A percentile compares a stretch with the other conserved stretches of the same genome.
Conservation (phyloP, 2,113 vertebrate genomes). For the Ailuropoda melanoleuca region DNA sequence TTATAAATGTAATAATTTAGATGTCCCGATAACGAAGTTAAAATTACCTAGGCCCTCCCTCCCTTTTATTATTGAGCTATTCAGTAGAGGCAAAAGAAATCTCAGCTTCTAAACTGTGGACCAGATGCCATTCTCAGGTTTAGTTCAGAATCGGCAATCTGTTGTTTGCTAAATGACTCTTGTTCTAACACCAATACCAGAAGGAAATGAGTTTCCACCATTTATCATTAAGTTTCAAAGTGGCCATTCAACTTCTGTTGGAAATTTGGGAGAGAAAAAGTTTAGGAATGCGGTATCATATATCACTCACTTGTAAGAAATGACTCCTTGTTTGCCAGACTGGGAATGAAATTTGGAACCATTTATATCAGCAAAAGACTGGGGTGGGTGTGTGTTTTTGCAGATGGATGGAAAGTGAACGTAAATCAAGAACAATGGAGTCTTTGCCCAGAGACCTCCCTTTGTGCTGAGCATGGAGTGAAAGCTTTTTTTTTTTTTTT, state of each 20-base stretch:
- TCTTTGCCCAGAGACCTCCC: neutral
- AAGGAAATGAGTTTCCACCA: constrained; percentile 24
- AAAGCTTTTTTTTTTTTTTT: neutral
- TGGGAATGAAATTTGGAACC: constrained; percentile 46
- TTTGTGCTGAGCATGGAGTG: neutral
- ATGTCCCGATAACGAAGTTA: neutral
- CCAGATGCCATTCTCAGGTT: constrained; percentile 64
- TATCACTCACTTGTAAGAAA: constrained; percentile 47
- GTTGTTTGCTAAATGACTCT: constrained; percentile 58
- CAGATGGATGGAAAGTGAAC: neutral
- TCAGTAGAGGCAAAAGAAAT: constrained; percentile 45
- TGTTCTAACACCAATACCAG: constrained; percentile 28
- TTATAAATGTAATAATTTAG: constrained; percentile 29
- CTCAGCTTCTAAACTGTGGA: constrained; percentile 43
- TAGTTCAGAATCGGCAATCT: constrained; percentile 37
- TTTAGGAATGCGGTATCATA: constrained; percentile 36
- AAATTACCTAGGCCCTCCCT: neutral
- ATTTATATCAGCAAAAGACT: constrained; percentile 38
- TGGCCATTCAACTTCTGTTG: constrained; percentile 42
- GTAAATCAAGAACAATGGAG: neutral
- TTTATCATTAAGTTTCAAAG: constrained; percentile 68
- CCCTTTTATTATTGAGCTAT: neutral
- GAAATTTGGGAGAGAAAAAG: neutral
- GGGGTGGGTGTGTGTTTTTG: neutral
- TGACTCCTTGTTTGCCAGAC: constrained; percentile 42